Percentiles rank a stretch among this genome's conserved stretches.
Evolutionary conservation across 1,140 invertebrate genomes (phyloP).

Genomic region (Tetragonula clypearis): DNA sequence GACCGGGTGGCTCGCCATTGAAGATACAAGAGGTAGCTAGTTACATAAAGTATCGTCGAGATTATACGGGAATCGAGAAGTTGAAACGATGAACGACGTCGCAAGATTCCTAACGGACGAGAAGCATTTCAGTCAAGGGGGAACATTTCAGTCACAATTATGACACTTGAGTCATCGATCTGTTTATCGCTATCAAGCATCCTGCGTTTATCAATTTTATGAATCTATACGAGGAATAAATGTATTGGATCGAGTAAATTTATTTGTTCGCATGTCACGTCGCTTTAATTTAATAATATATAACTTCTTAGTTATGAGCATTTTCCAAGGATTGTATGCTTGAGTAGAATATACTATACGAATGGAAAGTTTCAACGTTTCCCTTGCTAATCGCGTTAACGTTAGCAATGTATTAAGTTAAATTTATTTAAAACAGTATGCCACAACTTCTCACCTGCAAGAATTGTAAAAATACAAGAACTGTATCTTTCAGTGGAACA

Average conservation of each 20-base stretch:
- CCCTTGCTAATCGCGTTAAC: no score
- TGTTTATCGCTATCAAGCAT: not conserved
- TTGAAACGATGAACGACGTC: not conserved
- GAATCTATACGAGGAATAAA: not conserved
- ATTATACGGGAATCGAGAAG: not conserved
- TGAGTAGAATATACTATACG: no score
- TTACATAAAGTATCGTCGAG: not conserved
- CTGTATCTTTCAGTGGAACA: no score
- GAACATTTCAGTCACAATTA: not conserved
- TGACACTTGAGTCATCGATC: not conserved
- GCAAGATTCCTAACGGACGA: not conserved
- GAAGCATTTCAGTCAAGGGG: not conserved
- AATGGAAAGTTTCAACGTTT: no score
- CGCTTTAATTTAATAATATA: not conserved
- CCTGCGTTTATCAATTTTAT: not conserved
- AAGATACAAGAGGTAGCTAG: not conserved
- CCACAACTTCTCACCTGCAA: no score
- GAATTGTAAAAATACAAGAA: no score
- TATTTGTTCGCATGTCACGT: not conserved
- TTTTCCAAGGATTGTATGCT: not conserved
- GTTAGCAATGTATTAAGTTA: no score
- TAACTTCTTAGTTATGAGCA: not conserved
- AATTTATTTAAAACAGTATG: no score
- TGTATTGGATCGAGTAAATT: not conserved
- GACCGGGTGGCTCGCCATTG: slow-evolving; percentile 41